Conservation (phyloP, 2,797 vertebrate genomes). For the Halcyon badia region DNA sequence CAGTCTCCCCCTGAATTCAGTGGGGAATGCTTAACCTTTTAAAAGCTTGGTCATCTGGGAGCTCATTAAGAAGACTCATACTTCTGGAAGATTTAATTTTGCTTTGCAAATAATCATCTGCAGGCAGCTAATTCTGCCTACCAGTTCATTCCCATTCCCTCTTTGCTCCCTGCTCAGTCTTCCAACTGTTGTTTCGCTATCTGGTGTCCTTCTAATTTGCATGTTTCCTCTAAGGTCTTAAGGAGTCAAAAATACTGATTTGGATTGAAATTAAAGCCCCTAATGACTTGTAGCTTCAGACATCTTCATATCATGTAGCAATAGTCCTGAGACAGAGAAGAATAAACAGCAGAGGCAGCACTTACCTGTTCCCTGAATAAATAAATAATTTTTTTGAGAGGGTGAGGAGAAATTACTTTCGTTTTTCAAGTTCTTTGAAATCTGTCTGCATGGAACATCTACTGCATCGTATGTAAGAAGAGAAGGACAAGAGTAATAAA, state of each 20-base stretch:
- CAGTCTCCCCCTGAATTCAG: neutral
- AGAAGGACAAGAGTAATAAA: constrained; percentile 64
- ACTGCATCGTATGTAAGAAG: constrained; percentile 29
- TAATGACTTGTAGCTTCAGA: neutral
- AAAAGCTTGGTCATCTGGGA: neutral
- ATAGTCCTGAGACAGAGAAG: neutral
- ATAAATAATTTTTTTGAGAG: neutral
- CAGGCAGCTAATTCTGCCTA: neutral
- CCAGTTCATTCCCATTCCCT: neutral
- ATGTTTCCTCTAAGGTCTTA: neutral
- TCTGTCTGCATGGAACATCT: constrained; percentile 22
- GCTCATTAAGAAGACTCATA: neutral
- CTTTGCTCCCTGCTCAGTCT: neutral
- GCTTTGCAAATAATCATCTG: neutral
- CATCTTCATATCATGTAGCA: neutral
- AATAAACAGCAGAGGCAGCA: neutral
- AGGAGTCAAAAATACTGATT: neutral
- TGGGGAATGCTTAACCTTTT: neutral
- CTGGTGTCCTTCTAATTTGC: neutral
- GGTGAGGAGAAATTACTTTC: neutral
- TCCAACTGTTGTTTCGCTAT: neutral
- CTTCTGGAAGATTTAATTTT: constrained; percentile 34
- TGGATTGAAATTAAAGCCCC: neutral
- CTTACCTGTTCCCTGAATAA: neutral
- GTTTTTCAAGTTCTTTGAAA: constrained; percentile 10